These are phyloP conservation scores for Tiliacea aurago DNA, from an alignment of 2,888 invertebrate species.

Conservation along the genomic window DNA sequence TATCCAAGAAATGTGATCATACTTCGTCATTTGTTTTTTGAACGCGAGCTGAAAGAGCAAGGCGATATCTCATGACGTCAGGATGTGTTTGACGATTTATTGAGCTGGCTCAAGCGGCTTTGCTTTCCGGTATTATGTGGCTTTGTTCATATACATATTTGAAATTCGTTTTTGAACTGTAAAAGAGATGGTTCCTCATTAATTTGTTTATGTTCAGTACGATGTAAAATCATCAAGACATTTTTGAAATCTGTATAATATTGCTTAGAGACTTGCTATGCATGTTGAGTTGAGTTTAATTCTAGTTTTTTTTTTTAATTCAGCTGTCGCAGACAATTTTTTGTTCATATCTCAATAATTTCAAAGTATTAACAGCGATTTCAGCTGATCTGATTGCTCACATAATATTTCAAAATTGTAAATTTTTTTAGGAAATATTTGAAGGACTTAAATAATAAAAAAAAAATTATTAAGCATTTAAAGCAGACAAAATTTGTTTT, in stretches of 20 bases:
- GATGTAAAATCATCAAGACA: too few relatives aligned
- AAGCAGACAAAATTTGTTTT: neutral
- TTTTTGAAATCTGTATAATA: too few relatives aligned
- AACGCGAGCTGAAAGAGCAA: slow-evolving; percentile 44
- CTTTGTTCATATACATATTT: slow-evolving; percentile 6
- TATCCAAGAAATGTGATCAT: slow-evolving; percentile 59
- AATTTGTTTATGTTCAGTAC: neutral
- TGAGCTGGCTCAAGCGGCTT: slow-evolving; percentile 36
- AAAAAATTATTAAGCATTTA: neutral
- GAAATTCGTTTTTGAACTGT: neutral
- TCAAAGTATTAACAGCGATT: too few relatives aligned
- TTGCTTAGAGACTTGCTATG: too few relatives aligned
- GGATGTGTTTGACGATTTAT: slow-evolving; percentile 58
- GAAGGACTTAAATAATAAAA: neutral
- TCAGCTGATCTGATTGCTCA: slow-evolving; percentile 8
- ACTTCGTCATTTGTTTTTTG: slow-evolving; percentile 60
- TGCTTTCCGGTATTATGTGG: slow-evolving; percentile 31
- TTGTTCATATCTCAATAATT: slow-evolving; percentile 14
- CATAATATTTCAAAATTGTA: neutral
- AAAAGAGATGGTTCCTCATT: neutral
- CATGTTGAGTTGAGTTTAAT: too few relatives aligned
- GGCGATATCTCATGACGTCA: slow-evolving; percentile 50
- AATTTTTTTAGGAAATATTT: neutral
- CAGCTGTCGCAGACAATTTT: neutral
- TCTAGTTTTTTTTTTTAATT: neutral